Evolutionary conservation across 2,797 vertebrate species (phyloP).

Genomic region (Aplochiton taeniatus): DNA sequence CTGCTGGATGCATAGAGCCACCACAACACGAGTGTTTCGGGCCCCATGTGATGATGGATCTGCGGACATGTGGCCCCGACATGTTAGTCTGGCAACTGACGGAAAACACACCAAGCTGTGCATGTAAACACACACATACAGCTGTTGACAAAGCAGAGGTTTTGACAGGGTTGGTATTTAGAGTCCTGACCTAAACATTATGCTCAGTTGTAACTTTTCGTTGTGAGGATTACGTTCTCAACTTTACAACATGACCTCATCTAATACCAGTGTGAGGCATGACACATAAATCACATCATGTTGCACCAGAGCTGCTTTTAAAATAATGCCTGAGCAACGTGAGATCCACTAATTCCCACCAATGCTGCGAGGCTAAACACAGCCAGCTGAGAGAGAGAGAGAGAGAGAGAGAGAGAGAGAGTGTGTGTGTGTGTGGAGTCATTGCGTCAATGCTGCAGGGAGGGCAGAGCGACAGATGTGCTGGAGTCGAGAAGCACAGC

Average conservation of each 20-base stretch:
- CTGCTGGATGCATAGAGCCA: constrained; percentile 35
- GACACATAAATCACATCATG: constrained; percentile 26
- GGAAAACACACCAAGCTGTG: constrained; percentile 24
- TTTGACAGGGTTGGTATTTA: too few species aligned
- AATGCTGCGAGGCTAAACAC: constrained; percentile 44
- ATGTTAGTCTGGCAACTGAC: constrained; percentile 23
- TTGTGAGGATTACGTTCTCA: too few species aligned
- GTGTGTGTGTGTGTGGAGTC: constrained; percentile 33
- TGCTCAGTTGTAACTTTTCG: too few species aligned
- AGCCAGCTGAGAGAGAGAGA: constrained; percentile 30
- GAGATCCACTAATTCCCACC: constrained; percentile 37
- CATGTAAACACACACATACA: constrained; percentile 21
- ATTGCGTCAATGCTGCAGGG: constrained; percentile 45
- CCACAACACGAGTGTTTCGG: constrained; percentile 20
- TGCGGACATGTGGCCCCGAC: constrained; percentile 29
- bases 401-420: not conserved
- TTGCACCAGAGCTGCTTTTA: constrained; percentile 9
- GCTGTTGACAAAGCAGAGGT: too few species aligned
- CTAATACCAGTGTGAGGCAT: constrained; percentile 7
- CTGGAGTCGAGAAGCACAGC: constrained; percentile 34
- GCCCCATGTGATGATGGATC: constrained; percentile 35
- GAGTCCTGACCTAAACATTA: too few species aligned
- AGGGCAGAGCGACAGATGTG: constrained; percentile 48
- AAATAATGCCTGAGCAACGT: constrained; percentile 35
- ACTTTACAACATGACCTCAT: constrained; percentile 13